A percentile compares a stretch with the other conserved stretches of the same genome.
These are phyloP conservation scores for Pristis pectinata DNA, from an alignment of 2,797 vertebrate genomes.

Conservation along the genomic window DNA sequence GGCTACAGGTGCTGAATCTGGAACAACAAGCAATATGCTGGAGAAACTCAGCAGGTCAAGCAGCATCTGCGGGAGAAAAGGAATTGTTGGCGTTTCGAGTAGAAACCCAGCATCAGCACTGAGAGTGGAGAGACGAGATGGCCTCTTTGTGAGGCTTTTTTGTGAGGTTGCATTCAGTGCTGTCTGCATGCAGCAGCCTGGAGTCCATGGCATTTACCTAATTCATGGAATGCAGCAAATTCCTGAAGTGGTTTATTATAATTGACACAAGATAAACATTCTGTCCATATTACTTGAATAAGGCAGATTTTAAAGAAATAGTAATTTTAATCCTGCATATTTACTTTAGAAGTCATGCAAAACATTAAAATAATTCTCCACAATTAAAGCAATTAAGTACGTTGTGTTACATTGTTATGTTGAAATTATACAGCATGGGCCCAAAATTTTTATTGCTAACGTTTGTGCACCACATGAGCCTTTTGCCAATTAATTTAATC, in stretches of 20 bases:
- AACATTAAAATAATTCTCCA: background rate
- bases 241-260: background rate
- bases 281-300: background rate
- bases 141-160: too few relatives aligned
- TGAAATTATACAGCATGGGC: background rate
- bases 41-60: too few relatives aligned
- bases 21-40: too few relatives aligned
- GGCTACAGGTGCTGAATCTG: too few relatives aligned
- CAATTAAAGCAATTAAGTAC: background rate
- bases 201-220: background rate
- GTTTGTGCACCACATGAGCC: too few relatives aligned
- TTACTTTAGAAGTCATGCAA: background rate
- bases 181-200: background rate
- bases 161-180: too few relatives aligned
- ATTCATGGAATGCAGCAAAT: background rate
- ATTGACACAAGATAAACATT: background rate
- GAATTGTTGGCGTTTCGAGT: too few relatives aligned
- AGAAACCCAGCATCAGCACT: too few relatives aligned
- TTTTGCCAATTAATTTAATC: too few relatives aligned
- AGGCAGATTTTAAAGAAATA: background rate
- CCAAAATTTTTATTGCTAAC: too few relatives aligned
- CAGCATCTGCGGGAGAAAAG: too few relatives aligned
- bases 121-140: too few relatives aligned
- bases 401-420: background rate
- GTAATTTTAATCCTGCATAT: background rate